Percentiles rank a stretch among this genome's conserved stretches.
These are phyloP conservation scores for Nymphalis c-album DNA, from an alignment of 2,888 invertebrate genomes.

Conservation along the genomic window DNA sequence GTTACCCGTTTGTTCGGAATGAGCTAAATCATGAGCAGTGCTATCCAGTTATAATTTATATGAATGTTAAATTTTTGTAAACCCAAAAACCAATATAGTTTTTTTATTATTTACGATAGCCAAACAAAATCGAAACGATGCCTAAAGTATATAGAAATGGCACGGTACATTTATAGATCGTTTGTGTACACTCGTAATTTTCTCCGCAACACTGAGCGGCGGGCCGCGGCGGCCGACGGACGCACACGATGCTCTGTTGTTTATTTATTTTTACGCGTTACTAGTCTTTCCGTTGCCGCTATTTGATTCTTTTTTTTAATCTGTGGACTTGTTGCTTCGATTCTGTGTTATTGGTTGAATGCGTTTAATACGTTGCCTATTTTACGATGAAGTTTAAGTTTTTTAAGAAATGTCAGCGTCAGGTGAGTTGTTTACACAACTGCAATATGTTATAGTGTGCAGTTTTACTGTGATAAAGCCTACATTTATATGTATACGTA, in stretches of 20 bases:
- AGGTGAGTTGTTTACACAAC: conserved; percentile 51
- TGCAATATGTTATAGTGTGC: background rate
- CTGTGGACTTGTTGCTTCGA: conserved; percentile 45
- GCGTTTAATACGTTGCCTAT: conserved; percentile 1
- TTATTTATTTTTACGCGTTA: conserved; percentile 30
- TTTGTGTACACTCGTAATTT: conserved; percentile 34
- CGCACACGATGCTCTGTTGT: conserved; percentile 32
- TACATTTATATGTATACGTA: background rate
- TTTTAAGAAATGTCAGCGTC: conserved; percentile 67
- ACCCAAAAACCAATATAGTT: background rate
- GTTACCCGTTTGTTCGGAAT: no score
- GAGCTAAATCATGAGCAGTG: no score
- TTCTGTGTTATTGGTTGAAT: conserved; percentile 37
- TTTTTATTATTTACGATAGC: background rate
- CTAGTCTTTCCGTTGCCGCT: conserved; percentile 31
- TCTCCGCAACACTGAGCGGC: conserved; percentile 39
- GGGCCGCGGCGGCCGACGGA: conserved; percentile 39
- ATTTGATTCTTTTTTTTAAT: conserved; percentile 44
- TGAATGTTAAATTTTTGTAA: no score
- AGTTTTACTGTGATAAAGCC: no score
- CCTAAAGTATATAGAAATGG: conserved; percentile 14
- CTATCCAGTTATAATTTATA: no score
- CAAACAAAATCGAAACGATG: background rate
- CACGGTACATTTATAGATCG: conserved; percentile 25
- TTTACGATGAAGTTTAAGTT: conserved; percentile 70